Conservation (phyloP, 2,888 invertebrate species). For the Standfussiana lucernea region DNA sequence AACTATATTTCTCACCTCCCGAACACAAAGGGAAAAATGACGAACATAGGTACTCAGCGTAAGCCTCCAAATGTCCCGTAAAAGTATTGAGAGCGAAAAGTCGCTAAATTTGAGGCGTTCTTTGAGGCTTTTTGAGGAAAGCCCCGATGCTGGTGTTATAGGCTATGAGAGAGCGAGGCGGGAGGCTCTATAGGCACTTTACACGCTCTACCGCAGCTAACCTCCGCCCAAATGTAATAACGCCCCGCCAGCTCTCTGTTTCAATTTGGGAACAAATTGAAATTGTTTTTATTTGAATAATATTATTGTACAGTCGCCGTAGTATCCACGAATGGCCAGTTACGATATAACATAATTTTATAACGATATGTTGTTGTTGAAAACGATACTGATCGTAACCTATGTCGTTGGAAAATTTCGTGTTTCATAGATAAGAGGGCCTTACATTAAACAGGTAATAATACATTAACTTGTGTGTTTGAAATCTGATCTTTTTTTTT, state of each 20-base stretch:
- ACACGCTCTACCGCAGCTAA: slow-evolving; percentile 89
- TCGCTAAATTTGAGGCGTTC: slow-evolving; percentile 90
- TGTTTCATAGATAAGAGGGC: slow-evolving; percentile 18
- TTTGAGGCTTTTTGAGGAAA: slow-evolving; percentile 88
- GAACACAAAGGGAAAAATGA: slow-evolving; percentile 78
- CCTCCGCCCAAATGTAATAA: slow-evolving; percentile 90
- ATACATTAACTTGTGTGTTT: slow-evolving; percentile 7
- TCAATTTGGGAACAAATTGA: slow-evolving; percentile 91
- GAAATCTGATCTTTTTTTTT: slow-evolving; percentile 27
- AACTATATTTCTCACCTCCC: slow-evolving; percentile 77
- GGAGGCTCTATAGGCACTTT: slow-evolving; percentile 89
- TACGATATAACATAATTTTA: slow-evolving; percentile 73
- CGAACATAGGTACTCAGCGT: slow-evolving; percentile 78
- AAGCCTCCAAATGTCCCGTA: slow-evolving; percentile 86
- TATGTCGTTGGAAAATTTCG: slow-evolving; percentile 32
- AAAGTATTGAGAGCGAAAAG: slow-evolving; percentile 89
- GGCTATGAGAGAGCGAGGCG: slow-evolving; percentile 88
- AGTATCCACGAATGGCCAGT: slow-evolving; percentile 73
- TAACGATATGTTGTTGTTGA: slow-evolving; percentile 64
- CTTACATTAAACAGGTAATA: slow-evolving; percentile 12
- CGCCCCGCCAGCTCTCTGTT: slow-evolving; percentile 89
- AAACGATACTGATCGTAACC: slow-evolving; percentile 57
- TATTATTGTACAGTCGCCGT: slow-evolving; percentile 79
- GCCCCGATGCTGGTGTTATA: slow-evolving; percentile 88
- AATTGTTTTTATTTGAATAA: slow-evolving; percentile 91